Evolutionary conservation across 30 jellyfish, hydroid and myxozoan species (phyloP), one percentile per base, ranked within the genome.

Genomic region (Aurelia aurita complex sp. Pacific): DNA sequence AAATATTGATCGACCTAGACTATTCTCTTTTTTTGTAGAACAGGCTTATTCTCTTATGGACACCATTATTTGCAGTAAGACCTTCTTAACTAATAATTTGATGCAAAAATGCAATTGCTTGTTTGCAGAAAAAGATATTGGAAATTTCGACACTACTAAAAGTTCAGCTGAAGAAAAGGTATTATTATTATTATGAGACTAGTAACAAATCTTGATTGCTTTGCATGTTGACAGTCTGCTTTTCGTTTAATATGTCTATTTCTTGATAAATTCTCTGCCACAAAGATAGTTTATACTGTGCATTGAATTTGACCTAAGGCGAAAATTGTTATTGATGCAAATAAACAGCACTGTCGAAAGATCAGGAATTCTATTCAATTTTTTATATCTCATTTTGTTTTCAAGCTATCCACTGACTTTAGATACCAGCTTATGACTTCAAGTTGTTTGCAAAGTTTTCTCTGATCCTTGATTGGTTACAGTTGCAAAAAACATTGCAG

Each of bases 101-200:
- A 10, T 51, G 36, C 59, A 13, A 5, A 10, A 23, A 32, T 43
- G 10, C 64, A 60, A 59, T 52, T 61, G 46, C 18, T n/a, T 64
- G 35, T 51, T 69, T 68, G 11, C 54, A 81, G 90, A 65, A 4
- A 63, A 74, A 43, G 67, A 29, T 75, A 69, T 64, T 33, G 84
- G 82, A 4, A 29, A 42, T 29, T 33, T 18, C 42, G 87, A 77
- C 12, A 76, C 64, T 19, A 62, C 50, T 16, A 59, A 34, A 10
- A 36, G 69, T 18, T 77, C 87, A 11, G 8, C 65, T 1, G 87
- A 77, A 15, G 65, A 76, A 63, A 57, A 65, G 87, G 87, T 77
- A 62, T 33, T 4, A 0, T 34, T 70, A 11, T 17, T 2, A 19
- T 10, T 10, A 17, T 17, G 9, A 40, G 6, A 23, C 57, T 17